Percentiles rank a stretch among this genome's conserved stretches.
Evolutionary conservation across 2,113 vertebrate genomes (phyloP).

Genomic region (Melanerpes formicivorus): DNA sequence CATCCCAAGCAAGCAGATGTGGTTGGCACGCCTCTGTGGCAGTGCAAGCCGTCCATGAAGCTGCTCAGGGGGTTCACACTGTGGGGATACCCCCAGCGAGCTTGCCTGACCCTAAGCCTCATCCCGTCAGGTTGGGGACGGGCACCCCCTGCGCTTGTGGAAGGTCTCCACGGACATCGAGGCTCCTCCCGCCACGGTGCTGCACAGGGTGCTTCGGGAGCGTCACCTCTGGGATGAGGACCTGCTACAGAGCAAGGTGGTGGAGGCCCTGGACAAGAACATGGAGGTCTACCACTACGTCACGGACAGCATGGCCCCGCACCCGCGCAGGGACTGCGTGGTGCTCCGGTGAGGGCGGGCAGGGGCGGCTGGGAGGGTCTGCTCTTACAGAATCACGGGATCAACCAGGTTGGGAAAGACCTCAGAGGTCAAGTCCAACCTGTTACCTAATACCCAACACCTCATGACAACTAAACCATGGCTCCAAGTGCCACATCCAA

Average conservation of each 20-base stretch:
- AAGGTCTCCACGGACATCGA: slow-evolving; percentile 81
- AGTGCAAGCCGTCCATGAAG: neutral
- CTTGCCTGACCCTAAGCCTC: neutral
- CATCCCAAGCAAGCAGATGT: neutral
- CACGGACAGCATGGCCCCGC: slow-evolving; percentile 87
- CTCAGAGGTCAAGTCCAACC: too few species aligned
- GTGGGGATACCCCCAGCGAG: neutral
- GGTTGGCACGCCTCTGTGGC: rapidly evolving
- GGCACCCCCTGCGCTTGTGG: slow-evolving; percentile 83
- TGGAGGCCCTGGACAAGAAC: slow-evolving; percentile 82
- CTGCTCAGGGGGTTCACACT: rapidly evolving
- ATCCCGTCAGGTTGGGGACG: slow-evolving; percentile 76
- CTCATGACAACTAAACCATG: too few species aligned
- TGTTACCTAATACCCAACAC: too few species aligned
- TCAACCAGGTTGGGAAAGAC: too few species aligned
- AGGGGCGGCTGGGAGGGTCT: neutral
- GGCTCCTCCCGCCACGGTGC: slow-evolving; percentile 76
- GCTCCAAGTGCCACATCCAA: too few species aligned
- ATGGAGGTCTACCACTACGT: slow-evolving; percentile 86
- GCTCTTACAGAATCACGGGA: too few species aligned
- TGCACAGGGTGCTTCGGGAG: slow-evolving; percentile 83
- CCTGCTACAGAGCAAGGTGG: slow-evolving; percentile 81
- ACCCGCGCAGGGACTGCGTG: slow-evolving; percentile 83
- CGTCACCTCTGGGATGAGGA: slow-evolving; percentile 89
- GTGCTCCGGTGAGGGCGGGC: slow-evolving; percentile 78